phyloP scores from a whole-genome alignment of 1,140 invertebrate species.

The Medauroidea extradentata region DNA sequence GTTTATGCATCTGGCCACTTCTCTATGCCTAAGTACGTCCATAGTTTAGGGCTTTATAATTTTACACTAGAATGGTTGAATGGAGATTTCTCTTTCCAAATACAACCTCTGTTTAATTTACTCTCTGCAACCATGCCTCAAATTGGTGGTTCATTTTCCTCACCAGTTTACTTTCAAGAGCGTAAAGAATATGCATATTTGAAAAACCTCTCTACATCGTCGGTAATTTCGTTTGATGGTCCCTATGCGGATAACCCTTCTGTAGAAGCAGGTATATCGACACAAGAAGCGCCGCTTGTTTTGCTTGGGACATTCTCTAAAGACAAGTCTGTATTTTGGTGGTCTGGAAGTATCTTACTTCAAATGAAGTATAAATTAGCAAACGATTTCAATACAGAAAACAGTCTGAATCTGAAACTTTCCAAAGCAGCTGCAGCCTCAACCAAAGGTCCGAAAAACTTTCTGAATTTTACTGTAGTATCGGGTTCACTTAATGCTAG shows the following conservation, averaged over 20 bases:
- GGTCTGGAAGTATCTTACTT: constrained; percentile 4
- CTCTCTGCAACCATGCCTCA: background rate
- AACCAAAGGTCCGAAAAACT: too few species aligned
- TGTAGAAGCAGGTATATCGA: background rate
- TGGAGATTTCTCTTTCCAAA: background rate
- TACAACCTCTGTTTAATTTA: background rate
- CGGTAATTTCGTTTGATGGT: background rate
- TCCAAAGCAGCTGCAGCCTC: too few species aligned
- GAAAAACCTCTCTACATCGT: background rate
- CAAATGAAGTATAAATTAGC: too few species aligned
- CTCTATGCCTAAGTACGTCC: background rate
- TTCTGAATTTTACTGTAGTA: too few species aligned
- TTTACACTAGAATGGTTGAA: background rate
- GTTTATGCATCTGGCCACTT: background rate
- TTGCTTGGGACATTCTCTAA: background rate
- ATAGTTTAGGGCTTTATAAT: background rate
- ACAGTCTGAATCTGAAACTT: too few species aligned
- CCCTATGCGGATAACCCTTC: background rate
- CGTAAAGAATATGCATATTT: background rate
- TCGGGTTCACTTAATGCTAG: too few species aligned
- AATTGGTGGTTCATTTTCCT: background rate
- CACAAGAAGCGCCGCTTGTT: background rate
- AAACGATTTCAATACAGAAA: too few species aligned
- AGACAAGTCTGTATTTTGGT: background rate
- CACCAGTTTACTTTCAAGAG: constrained; percentile 3